These are phyloP conservation scores for Ormyrus labotus DNA, from an alignment of 2,888 invertebrate genomes.

Conservation along the genomic window DNA sequence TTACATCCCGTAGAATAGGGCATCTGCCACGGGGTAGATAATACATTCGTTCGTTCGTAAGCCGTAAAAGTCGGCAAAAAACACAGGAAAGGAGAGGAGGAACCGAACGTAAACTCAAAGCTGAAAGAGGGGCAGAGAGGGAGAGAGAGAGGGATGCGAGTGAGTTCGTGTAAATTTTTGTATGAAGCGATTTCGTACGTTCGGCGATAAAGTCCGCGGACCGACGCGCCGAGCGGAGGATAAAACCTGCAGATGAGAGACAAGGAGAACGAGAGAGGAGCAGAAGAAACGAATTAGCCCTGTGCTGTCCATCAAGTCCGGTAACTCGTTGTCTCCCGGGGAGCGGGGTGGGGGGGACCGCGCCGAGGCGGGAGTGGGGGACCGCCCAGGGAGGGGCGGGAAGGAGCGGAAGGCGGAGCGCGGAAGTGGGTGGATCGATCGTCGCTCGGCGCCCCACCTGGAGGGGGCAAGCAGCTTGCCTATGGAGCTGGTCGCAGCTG, in stretches of 20 bases:
- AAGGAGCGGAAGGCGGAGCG: constrained; percentile 54
- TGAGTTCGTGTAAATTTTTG: constrained; percentile 67
- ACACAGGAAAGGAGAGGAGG: constrained; percentile 11
- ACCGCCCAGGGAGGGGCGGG: constrained; percentile 44
- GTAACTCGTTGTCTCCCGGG: constrained; percentile 46
- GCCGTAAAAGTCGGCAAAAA: constrained; percentile 56
- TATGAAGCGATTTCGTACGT: constrained; percentile 71
- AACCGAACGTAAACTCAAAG: constrained; percentile 1
- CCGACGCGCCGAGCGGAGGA: constrained; percentile 34
- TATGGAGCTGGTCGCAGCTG: constrained; percentile 26
- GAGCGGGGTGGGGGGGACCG: constrained; percentile 56
- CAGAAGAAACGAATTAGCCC: constrained; percentile 39
- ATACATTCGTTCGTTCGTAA: constrained; percentile 68
- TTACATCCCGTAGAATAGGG: constrained; percentile 59
- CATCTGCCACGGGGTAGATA: constrained; percentile 64
- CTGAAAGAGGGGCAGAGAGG: constrained; percentile 25
- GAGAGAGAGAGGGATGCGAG: constrained; percentile 48
- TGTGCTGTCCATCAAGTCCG: constrained; percentile 28
- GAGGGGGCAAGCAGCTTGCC: constrained; percentile 8
- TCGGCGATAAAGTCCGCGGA: constrained; percentile 65
- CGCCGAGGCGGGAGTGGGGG: constrained; percentile 51
- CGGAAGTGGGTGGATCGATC: constrained; percentile 41
- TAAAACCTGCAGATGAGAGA: neutral
- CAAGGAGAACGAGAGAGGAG: constrained; percentile 14
- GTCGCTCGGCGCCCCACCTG: neutral